phyloP scores from a whole-genome alignment of 2,797 vertebrate genomes.

The Pelochelys cantorii region DNA sequence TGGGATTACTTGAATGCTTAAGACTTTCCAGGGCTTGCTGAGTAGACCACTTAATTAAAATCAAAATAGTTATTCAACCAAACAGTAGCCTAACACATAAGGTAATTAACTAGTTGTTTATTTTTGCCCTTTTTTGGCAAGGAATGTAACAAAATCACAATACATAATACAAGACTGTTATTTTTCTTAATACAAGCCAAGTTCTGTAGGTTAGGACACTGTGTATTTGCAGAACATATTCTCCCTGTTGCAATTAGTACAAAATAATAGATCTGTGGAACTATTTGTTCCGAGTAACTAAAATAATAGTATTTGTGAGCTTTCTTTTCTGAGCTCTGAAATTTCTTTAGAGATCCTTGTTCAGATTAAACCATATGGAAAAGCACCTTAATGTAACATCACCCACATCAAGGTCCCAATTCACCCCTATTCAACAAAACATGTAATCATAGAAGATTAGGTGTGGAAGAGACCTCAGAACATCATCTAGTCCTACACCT shows the following conservation, averaged over 20 bases:
- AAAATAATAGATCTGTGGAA: background rate
- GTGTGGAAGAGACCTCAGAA: too few relatives aligned
- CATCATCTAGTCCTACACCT: too few relatives aligned
- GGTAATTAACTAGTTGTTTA: background rate
- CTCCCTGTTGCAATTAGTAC: background rate
- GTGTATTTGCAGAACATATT: background rate
- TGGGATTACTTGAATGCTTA: background rate
- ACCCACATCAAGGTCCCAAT: background rate
- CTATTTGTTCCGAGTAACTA: rapidly evolving
- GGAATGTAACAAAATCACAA: background rate
- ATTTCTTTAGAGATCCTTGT: rapidly evolving
- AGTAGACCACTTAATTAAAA: background rate
- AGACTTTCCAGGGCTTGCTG: background rate
- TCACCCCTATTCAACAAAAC: background rate
- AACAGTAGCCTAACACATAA: rapidly evolving
- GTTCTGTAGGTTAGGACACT: background rate
- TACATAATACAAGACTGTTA: background rate
- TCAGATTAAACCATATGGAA: background rate
- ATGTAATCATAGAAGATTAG: too few relatives aligned
- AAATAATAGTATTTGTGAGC: background rate
- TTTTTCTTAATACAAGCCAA: background rate
- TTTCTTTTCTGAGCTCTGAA: background rate
- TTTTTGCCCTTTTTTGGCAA: background rate
- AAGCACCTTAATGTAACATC: background rate
- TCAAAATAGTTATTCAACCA: background rate